Evolutionary conservation across 2,113 vertebrate genomes (phyloP).

Genomic region (Calidris pygmaea): DNA sequence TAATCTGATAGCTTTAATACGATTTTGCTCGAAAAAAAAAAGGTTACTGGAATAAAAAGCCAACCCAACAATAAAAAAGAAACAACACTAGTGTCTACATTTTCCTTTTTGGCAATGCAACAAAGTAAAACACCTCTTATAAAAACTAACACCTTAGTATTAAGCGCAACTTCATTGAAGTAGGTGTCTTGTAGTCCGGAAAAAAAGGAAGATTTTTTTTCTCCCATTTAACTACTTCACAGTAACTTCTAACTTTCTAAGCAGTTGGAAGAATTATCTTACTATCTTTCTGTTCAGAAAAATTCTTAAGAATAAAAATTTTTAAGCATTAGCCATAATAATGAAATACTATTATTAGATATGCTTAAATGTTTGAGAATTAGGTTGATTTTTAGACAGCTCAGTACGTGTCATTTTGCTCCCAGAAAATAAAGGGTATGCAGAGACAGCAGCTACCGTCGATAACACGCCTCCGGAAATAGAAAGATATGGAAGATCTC

Average conservation of each 20-base stretch:
- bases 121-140: not conserved
- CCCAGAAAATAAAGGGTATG: not conserved
- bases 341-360: not conserved
- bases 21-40: conserved; percentile 48
- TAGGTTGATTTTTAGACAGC: not conserved
- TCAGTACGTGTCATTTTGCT: not conserved
- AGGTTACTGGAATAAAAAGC: conserved; percentile 47
- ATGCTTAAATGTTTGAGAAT: not conserved
- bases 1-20: conserved; percentile 41
- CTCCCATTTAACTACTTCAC: not conserved
- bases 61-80: not conserved
- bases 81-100: not conserved
- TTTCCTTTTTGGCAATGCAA: not conserved
- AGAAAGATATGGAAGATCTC: not conserved
- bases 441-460: not conserved
- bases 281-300: not conserved
- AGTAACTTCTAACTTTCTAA: not conserved
- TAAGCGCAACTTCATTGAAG: not conserved
- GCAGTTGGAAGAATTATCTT: not conserved
- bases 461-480: not conserved
- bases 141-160: not conserved
- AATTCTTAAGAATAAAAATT: not conserved
- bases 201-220: not conserved
- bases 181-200: not conserved
- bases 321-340: not conserved